phyloP scores from a whole-genome alignment of 2,888 invertebrate genomes.

The Trachelus troglodyta region DNA sequence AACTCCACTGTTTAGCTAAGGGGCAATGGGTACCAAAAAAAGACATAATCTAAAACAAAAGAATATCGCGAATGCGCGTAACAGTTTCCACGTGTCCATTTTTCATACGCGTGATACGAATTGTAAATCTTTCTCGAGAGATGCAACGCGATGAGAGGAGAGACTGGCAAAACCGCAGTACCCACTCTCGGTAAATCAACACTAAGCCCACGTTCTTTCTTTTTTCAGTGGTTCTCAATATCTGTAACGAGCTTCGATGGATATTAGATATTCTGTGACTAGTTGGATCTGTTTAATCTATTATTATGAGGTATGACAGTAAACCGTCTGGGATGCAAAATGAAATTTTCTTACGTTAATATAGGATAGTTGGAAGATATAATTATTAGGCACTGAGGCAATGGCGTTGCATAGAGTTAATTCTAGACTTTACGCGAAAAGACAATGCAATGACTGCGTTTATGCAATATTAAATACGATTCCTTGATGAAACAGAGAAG shows the following conservation, averaged over 20 bases:
- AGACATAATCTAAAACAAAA: background rate
- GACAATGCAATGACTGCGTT: background rate
- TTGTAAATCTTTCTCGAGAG: conserved; percentile 21
- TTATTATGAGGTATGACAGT: background rate
- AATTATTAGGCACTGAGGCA: background rate
- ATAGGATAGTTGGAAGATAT: background rate
- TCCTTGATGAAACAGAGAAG: background rate
- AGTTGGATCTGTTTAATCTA: background rate
- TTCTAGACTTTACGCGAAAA: background rate
- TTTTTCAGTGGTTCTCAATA: conserved; percentile 24
- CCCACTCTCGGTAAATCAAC: conserved; percentile 28
- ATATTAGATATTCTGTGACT: background rate
- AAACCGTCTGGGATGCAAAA: background rate
- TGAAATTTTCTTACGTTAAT: background rate
- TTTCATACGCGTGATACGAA: conserved; percentile 22
- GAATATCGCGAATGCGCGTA: conserved; percentile 8
- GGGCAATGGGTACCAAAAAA: background rate
- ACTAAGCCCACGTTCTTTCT: conserved; percentile 16
- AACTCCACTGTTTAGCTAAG: background rate
- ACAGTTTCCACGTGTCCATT: conserved; percentile 19
- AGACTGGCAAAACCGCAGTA: conserved; percentile 19
- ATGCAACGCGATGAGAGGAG: background rate
- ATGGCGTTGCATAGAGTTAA: background rate
- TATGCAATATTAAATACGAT: background rate
- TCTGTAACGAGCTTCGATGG: conserved; percentile 16